Evolutionary conservation across 2,797 vertebrate species (phyloP).

Genomic region (Falco concolor): DNA sequence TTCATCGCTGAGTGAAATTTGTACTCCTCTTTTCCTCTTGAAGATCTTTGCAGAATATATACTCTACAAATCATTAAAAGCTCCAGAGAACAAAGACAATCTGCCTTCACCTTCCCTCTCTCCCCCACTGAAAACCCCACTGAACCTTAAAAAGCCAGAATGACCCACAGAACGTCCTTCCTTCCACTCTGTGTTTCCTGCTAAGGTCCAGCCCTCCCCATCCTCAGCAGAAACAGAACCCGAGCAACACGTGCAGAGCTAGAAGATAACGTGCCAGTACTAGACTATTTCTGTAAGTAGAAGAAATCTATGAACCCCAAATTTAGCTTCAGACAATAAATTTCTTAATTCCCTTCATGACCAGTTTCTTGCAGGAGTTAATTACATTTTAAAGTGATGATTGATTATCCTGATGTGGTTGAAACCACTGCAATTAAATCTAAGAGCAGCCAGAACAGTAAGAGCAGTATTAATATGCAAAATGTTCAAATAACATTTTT

Average conservation of each 20-base stretch:
- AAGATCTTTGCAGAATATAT: neutral
- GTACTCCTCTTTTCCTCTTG: neutral
- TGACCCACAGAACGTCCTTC: accelerated
- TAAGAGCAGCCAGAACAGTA: conserved; percentile 1
- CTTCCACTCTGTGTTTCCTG: neutral
- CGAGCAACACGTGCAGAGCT: neutral
- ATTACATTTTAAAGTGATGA: conserved; percentile 56
- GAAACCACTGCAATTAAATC: conserved; percentile 42
- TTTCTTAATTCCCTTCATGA: conserved; percentile 38
- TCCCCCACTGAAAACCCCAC: neutral
- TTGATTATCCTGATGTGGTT: conserved; percentile 51
- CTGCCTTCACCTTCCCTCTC: neutral
- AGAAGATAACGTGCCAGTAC: neutral
- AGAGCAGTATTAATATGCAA: conserved; percentile 36
- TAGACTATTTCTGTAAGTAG: neutral
- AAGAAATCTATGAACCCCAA: neutral
- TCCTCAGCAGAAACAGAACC: neutral
- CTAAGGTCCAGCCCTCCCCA: neutral
- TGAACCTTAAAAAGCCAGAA: neutral
- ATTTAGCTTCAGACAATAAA: conserved; percentile 28
- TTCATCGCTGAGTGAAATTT: neutral
- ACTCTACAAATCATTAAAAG: neutral
- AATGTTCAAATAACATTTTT: neutral
- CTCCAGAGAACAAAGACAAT: neutral
- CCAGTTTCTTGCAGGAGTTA: conserved; percentile 29